Conservation (phyloP, 2,113 vertebrate genomes). For the Sciurus niger region DNA sequence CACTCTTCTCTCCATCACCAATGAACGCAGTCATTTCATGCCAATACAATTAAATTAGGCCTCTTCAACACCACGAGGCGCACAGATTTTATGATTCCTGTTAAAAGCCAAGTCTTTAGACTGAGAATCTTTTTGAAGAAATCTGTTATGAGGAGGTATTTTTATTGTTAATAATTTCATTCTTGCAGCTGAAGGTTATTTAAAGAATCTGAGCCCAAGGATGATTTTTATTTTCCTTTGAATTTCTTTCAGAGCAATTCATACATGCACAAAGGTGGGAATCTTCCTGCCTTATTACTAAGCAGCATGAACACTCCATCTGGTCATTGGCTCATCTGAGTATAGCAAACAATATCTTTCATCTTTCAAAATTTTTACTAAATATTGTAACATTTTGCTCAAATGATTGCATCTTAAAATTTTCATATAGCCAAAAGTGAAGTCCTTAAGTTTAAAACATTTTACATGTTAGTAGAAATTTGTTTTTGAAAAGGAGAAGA, state of each 20-base stretch:
- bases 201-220: not conserved
- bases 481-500: not conserved
- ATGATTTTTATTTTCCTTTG: conserved; percentile 41
- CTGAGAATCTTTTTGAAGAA: not conserved
- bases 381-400: conserved; percentile 13
- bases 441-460: not conserved
- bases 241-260: conserved; percentile 33
- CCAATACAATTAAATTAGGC: conserved; percentile 49
- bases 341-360: conserved; percentile 27
- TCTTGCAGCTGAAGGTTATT: not conserved
- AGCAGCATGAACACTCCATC: not conserved
- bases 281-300: conserved; percentile 5
- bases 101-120: conserved; percentile 55
- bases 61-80: conserved; percentile 36
- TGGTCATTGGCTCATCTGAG: not conserved
- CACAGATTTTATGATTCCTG: not conserved
- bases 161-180: conserved; percentile 63
- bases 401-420: conserved; percentile 37
- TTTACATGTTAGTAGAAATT: not conserved
- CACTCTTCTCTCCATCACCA: not conserved
- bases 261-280: not conserved
- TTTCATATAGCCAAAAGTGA: not conserved
- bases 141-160: conserved; percentile 50
- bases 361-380: conserved; percentile 25
- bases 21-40: conserved; percentile 46